Percentiles rank a stretch among this genome's conserved stretches.
phyloP scores from a whole-genome alignment of 1,140 invertebrate genomes.

The Anadara kagoshimensis region DNA sequence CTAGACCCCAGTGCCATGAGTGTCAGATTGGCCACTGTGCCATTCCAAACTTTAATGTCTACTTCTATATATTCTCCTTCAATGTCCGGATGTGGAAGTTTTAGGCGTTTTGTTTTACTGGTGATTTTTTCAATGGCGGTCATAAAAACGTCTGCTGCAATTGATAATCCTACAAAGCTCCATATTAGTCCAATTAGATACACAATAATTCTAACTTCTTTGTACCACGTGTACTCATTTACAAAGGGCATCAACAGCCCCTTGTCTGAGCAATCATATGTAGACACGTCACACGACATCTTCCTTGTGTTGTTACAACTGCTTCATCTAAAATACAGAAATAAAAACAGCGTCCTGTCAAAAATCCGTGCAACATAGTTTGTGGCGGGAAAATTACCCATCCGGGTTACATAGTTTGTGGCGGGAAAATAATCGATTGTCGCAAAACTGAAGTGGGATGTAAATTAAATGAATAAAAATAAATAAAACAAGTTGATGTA shows the following conservation, averaged over 20 bases:
- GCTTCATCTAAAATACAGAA: no score
- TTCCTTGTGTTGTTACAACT: no score
- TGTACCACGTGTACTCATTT: conserved; percentile 77
- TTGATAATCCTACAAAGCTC: conserved; percentile 75
- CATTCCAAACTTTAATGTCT: conserved; percentile 77
- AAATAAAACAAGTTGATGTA: no score
- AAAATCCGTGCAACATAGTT: no score
- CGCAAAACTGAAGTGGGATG: no score
- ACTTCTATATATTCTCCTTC: conserved; percentile 52
- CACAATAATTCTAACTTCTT: conserved; percentile 72
- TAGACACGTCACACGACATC: no score
- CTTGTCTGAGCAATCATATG: conserved; percentile 72
- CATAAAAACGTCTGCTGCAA: conserved; percentile 80
- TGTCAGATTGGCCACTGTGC: conserved; percentile 81
- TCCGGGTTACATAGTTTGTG: no score
- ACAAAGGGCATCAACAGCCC: conserved; percentile 78
- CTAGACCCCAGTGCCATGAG: conserved; percentile 82
- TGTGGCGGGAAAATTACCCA: no score
- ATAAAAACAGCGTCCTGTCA: no score
- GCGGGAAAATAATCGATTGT: no score
- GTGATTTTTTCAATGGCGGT: conserved; percentile 81
- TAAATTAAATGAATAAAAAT: no score
- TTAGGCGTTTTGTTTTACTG: conserved; percentile 77
- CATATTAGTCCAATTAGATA: conserved; percentile 79
- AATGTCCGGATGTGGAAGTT: conserved; percentile 61